phyloP scores from a whole-genome alignment of 2,113 vertebrate species.

The Lepisosteus osseus region DNA sequence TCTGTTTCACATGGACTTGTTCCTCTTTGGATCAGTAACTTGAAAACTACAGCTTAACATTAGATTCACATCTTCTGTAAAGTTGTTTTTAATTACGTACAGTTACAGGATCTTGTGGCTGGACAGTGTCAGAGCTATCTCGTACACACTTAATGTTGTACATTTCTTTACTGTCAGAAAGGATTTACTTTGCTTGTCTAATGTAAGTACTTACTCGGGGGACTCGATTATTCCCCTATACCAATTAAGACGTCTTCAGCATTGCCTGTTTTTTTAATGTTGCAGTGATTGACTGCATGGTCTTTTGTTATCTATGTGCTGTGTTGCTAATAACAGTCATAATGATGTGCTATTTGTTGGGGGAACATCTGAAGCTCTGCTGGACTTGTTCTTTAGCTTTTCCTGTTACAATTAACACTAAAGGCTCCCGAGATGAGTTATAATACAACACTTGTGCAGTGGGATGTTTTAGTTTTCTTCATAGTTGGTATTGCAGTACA shows the following conservation, averaged over 20 bases:
- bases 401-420: slow-evolving; percentile 44
- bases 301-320: slow-evolving; percentile 43
- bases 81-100: too few species aligned
- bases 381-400: slow-evolving; percentile 24
- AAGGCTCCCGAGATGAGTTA: background rate
- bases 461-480: too few species aligned
- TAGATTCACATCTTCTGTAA: too few species aligned
- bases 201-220: slow-evolving; percentile 13
- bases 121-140: too few species aligned
- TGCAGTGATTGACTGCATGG: slow-evolving; percentile 8
- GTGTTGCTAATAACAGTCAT: slow-evolving; percentile 41
- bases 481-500: too few species aligned
- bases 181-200: background rate
- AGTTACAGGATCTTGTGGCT: too few species aligned
- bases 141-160: background rate
- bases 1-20: too few species aligned
- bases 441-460: too few species aligned
- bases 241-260: slow-evolving; percentile 53
- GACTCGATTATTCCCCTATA: slow-evolving; percentile 54
- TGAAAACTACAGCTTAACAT: too few species aligned
- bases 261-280: background rate
- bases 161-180: background rate
- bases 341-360: slow-evolving; percentile 43
- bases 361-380: slow-evolving; percentile 24
- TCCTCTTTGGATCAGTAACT: too few species aligned